phyloP scores from a whole-genome alignment of 2,888 invertebrate species.

The Globia sparganii region DNA sequence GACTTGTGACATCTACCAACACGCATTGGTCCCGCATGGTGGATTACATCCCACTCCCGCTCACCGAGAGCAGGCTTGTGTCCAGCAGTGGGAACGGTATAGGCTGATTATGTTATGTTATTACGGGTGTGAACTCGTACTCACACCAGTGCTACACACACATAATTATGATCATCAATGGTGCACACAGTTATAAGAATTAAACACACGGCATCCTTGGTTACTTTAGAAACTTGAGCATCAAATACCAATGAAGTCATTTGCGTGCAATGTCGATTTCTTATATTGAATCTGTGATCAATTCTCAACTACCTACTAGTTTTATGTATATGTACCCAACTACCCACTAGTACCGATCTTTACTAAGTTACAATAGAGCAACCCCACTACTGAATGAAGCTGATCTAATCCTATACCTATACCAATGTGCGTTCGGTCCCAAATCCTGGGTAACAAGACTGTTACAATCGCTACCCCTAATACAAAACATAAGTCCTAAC shows the following conservation, averaged over 20 bases:
- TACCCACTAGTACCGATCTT: background rate
- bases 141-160: background rate
- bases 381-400: background rate
- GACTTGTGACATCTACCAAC: too few species aligned
- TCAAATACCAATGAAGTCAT: background rate
- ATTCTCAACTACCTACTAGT: background rate
- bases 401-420: conserved; percentile 12
- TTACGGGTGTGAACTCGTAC: too few species aligned
- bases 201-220: background rate
- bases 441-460: conserved; percentile 12
- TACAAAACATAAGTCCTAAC: conserved; percentile 14
- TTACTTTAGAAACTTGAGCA: background rate
- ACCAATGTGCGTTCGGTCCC: background rate
- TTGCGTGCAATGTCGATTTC: background rate
- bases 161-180: background rate
- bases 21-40: too few species aligned
- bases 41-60: too few species aligned
- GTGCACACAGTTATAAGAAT: background rate
- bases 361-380: background rate
- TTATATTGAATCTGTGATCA: conserved; percentile 11
- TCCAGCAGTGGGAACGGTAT: too few species aligned
- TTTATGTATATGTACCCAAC: background rate
- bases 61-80: too few species aligned
- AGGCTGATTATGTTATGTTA: too few species aligned
- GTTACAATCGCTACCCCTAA: conserved; percentile 17